Conservation (phyloP, 2,888 invertebrate species). For the Phytoseiulus persimilis region DNA sequence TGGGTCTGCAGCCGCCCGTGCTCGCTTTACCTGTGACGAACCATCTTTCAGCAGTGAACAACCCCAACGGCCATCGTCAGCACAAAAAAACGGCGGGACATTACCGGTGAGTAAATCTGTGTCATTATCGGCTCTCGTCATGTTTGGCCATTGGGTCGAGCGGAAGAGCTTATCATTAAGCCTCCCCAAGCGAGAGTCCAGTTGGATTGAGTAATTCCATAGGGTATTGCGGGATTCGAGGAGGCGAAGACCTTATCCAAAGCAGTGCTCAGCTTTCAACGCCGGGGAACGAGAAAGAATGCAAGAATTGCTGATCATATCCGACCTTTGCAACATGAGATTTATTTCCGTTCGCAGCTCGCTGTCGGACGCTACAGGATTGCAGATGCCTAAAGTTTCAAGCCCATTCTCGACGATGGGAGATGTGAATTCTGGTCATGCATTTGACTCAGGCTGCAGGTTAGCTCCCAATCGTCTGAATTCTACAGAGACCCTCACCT, state of each 20-base stretch:
- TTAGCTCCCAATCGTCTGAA: not conserved
- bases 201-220: no score
- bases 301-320: no score
- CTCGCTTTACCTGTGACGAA: not conserved
- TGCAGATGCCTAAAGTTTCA: constrained; percentile 11
- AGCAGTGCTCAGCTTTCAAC: no score
- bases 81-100: constrained; percentile 21
- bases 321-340: no score
- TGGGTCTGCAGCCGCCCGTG: constrained; percentile 48
- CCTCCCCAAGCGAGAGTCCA: no score
- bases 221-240: no score
- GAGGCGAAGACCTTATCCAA: no score
- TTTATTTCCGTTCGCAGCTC: not conserved
- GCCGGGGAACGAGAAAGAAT: no score
- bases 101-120: not conserved
- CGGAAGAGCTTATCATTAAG: no score
- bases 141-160: no score
- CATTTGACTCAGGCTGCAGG: constrained; percentile 91
- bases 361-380: constrained; percentile 12
- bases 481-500: no score
- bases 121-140: not conserved
- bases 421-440: constrained; percentile 83
- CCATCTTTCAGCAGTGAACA: not conserved
- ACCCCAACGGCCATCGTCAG: not conserved
- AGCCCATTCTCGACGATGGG: constrained; percentile 56